These are phyloP conservation scores for Takifugu ocellatus DNA, from an alignment of 2,797 vertebrate genomes.

Conservation along the genomic window DNA sequence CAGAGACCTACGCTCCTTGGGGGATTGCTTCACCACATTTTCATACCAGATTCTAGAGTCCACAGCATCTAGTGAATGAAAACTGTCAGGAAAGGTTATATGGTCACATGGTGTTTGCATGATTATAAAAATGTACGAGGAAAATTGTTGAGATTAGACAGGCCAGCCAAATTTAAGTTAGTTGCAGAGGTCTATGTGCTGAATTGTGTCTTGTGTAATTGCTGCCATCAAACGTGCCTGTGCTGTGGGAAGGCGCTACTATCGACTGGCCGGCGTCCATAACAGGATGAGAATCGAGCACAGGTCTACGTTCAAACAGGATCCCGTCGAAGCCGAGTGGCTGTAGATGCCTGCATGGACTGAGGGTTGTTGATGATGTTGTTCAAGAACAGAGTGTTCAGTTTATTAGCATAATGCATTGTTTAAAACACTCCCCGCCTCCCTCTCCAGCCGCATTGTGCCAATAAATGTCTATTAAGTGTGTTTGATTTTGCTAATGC, in stretches of 20 bases:
- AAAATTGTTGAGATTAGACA: no score
- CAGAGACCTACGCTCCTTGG: no score
- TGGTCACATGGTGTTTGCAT: no score
- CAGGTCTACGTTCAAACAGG: constrained; percentile 4
- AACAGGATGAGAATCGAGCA: constrained; percentile 16
- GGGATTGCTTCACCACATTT: no score
- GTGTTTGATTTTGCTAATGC: constrained; percentile 64
- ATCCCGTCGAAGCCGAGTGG: no score
- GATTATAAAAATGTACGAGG: no score
- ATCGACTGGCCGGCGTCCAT: constrained; percentile 38
- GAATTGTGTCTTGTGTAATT: no score
- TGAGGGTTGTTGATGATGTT: constrained; percentile 11
- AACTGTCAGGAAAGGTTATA: no score
- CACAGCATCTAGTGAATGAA: no score
- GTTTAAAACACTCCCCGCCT: constrained; percentile 47
- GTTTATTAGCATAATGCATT: constrained; percentile 52
- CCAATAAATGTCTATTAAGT: constrained; percentile 65
- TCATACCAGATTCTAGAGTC: no score
- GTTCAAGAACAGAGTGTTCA: constrained; percentile 41
- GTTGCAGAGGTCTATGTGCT: no score
- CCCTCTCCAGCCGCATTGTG: constrained; percentile 26
- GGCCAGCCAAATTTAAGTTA: no score
- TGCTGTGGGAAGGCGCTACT: constrained; percentile 32
- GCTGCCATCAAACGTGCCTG: constrained; percentile 10
- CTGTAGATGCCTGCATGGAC: background rate